Evolutionary conservation across 2,888 invertebrate genomes (phyloP).

Genomic region (Calameuta idolon): DNA sequence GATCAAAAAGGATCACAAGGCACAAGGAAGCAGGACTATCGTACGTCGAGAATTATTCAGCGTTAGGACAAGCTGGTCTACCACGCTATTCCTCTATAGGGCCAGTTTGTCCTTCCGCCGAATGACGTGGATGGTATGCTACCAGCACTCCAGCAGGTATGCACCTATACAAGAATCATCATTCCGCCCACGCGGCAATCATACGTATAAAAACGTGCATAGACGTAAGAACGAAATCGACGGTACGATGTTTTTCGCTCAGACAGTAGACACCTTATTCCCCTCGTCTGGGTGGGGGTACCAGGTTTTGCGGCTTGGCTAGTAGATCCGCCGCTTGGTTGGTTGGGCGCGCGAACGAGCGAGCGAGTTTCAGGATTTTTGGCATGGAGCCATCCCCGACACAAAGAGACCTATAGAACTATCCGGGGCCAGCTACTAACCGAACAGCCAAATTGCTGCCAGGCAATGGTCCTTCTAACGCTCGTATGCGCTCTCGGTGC

Average conservation of each 20-base stretch:
- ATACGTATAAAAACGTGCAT: not conserved
- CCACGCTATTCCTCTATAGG: not conserved
- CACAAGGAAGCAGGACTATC: not conserved
- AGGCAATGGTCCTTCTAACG: not conserved
- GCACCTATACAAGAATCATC: not conserved
- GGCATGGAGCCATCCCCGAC: conserved; percentile 52
- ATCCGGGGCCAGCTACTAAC: conserved; percentile 19
- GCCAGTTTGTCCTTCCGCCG: no score
- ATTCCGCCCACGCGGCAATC: not conserved
- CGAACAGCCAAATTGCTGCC: conserved; percentile 28
- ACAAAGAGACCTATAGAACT: conserved; percentile 47
- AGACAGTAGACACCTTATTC: conserved; percentile 39
- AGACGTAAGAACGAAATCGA: not conserved
- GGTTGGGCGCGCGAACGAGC: conserved; percentile 42
- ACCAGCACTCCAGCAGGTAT: not conserved
- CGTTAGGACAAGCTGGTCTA: not conserved
- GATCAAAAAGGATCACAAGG: not conserved
- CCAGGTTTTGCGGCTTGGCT: conserved; percentile 56
- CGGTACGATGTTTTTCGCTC: conserved; percentile 36
- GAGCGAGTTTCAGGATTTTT: conserved; percentile 51
- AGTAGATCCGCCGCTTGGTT: conserved; percentile 35
- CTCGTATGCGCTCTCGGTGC: not conserved
- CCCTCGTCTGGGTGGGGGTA: conserved; percentile 38
- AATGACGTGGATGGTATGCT: not conserved
- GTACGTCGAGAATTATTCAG: not conserved